Evolutionary conservation across 2,888 invertebrate species (phyloP), one percentile per base, ranked within the genome.

Genomic region (Metalampra italica): DNA sequence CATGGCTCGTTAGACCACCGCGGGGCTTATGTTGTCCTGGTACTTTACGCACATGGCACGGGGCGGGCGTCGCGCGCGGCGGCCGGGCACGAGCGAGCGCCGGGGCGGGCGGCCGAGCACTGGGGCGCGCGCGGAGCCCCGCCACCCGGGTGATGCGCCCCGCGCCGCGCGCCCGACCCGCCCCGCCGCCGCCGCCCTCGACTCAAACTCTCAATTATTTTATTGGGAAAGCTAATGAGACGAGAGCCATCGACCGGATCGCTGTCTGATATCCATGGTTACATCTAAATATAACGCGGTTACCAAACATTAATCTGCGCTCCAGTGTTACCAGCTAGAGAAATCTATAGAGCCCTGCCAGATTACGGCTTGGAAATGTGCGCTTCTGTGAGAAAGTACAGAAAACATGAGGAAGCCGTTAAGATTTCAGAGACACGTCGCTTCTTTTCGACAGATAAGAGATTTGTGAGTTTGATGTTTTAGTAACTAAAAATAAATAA

Each of bases 181-280:
- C 50, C 62, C 68, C 67, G 58, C 67, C 64, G 66, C 56, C 64
- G 50, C 50, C 62, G 68, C 67, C 75, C 76, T 70, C 75, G 67
- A 67, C 76, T 75, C 71, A 81, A 83, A 82, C 83, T 84, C 87
- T 78, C 87, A 84, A 87, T 88, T 87, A 88, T 87, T 87, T 88
- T 87, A 88, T 88, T 83, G 85, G 82, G 72, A 77, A 82, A 86
- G 81, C 83, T 88, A 87, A 88, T 88, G 87, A 87, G 86, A 80
- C 83, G 84, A 75, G 72, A 79, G 74, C 73, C 69, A 78, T 78
- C 76, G 68, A 69, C 62, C 64, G 66, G 68, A 67, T 66, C 71
- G 66, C 60, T 70, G 72, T 71, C 74, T 68, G 67, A 67, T 72
- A 44, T 43, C 71, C 68, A 69, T 71, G 68, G 64, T 61, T 67